Evolutionary conservation across 1,140 invertebrate genomes (phyloP), one percentile per base, ranked within the genome.

Genomic region (Colletes gigas): DNA sequence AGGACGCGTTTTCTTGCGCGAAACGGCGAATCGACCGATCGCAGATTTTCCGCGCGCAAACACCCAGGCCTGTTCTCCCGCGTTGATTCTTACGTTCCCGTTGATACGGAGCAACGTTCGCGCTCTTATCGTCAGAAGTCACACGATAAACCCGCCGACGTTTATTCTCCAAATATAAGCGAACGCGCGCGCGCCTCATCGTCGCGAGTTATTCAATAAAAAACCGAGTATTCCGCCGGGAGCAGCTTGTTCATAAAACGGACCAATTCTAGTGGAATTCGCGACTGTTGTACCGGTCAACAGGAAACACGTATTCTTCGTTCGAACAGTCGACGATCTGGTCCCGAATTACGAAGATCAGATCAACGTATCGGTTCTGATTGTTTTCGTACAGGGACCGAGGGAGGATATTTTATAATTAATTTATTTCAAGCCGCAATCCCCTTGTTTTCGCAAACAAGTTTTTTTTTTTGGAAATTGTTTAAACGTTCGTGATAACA

Each of bases 141-240:
- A 86, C 84, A 85, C 84, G 85, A 86, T 86, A 86, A 86, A 86
- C 85, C 75, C 85, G 81, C 62, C 75, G 67, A 73, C 72, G 81
- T 83, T 86, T 85, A 83, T 86, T 85, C 75, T 83, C 68, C 76
- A 74, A 85, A 86, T 79, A 79, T 62, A 57, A 62, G 68, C 57
- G 54, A 59, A 15, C n/a, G 30, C 19, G 12, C n/a, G 7, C 9
- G 59, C 50, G 15, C 39, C 12, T 65, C 60, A 19, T 50, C 30
- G 70, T n/a, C 57, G 55, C 14, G 8, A 55, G 60, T 54, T 55
- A 54, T 70, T 83, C 59, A 59, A 62, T 60, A 50, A 82, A 71
- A 85, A 63, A 52, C 10, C 19, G 39, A 62, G 63, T 52, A 55
- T 71, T 75, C 44, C 44, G 44, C 30, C 44, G 44, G 44, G 44